Conservation (phyloP, 2,888 invertebrate genomes). For the Miltochrista miniata region DNA sequence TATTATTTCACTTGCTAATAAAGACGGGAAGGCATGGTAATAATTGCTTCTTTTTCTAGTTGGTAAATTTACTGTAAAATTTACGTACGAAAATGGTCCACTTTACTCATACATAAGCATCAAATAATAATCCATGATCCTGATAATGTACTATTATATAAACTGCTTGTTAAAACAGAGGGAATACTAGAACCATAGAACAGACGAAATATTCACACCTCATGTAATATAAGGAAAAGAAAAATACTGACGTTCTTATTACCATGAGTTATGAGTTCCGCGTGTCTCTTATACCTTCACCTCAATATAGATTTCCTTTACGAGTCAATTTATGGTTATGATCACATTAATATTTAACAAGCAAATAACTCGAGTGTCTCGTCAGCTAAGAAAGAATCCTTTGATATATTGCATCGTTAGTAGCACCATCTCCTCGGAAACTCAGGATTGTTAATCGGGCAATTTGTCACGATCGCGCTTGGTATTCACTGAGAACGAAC, state of each 20-base stretch:
- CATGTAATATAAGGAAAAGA: too few species aligned
- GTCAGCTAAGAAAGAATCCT: slow-evolving; percentile 74
- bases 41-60: too few species aligned
- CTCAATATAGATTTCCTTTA: slow-evolving; percentile 3
- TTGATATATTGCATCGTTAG: slow-evolving; percentile 82
- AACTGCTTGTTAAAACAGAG: too few species aligned
- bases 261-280: neutral
- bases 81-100: too few species aligned
- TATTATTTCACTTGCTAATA: too few species aligned
- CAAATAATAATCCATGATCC: too few species aligned
- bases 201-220: too few species aligned
- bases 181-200: too few species aligned
- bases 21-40: too few species aligned
- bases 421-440: slow-evolving; percentile 73
- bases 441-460: slow-evolving; percentile 77
- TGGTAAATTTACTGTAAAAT: too few species aligned
- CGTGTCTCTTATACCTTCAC: neutral
- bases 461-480: slow-evolving; percentile 79
- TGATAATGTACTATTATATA: too few species aligned
- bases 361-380: slow-evolving; percentile 61
- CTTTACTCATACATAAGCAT: too few species aligned
- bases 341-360: slow-evolving; percentile 56
- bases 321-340: slow-evolving; percentile 22
- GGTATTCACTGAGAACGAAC: slow-evolving; percentile 66
- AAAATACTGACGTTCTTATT: neutral